phyloP scores from a whole-genome alignment of 2,888 invertebrate genomes.

The Polymixis lichenea region DNA sequence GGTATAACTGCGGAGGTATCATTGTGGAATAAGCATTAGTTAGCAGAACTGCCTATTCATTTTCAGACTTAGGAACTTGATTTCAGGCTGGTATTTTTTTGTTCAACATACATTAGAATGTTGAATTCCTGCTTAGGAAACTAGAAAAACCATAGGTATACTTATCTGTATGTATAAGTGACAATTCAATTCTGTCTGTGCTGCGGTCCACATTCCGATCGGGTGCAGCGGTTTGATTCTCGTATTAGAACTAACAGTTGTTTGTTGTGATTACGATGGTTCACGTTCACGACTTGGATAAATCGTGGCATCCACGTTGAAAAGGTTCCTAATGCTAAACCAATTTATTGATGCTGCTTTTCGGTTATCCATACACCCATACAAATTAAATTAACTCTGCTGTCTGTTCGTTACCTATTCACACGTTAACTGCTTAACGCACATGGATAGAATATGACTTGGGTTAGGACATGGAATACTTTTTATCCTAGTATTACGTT shows the following conservation, averaged over 20 bases:
- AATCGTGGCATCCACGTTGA: neutral
- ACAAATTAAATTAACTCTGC: neutral
- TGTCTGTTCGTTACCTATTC: neutral
- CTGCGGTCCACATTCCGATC: constrained; percentile 17
- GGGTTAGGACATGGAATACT: too few relatives aligned
- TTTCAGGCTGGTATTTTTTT: neutral
- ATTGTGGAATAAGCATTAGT: neutral
- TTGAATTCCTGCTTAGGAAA: neutral
- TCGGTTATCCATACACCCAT: neutral
- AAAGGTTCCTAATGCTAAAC: neutral
- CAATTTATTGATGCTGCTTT: neutral
- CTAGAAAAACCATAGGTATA: neutral
- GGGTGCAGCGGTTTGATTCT: constrained; percentile 22
- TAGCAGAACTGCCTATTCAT: neutral
- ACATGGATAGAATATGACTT: too few relatives aligned
- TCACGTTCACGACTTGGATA: neutral
- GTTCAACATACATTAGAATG: neutral
- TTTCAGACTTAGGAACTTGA: neutral
- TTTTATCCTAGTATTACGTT: too few relatives aligned
- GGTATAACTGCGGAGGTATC: too few relatives aligned
- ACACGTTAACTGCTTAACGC: too few relatives aligned
- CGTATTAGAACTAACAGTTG: neutral
- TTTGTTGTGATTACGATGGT: neutral
- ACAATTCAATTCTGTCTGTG: constrained; percentile 7
- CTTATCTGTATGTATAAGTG: neutral